These are phyloP conservation scores for Drosophila repletoides DNA, from an alignment of 1,140 invertebrate species.

Conservation along the genomic window DNA sequence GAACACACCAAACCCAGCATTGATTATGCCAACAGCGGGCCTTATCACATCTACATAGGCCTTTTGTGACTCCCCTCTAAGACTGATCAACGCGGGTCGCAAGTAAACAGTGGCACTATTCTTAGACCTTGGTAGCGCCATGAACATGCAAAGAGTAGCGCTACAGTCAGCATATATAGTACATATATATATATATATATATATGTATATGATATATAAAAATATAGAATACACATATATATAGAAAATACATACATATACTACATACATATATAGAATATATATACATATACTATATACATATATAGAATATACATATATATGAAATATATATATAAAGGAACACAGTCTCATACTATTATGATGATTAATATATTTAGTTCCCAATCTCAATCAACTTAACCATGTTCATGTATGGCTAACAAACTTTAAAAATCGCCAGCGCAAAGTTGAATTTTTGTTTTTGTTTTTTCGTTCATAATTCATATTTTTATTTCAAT, in stretches of 20 bases:
- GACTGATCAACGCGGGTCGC: conserved; percentile 9
- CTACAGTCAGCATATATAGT: neutral
- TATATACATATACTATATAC: neutral
- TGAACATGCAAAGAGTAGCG: conserved; percentile 10
- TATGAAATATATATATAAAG: too few relatives aligned
- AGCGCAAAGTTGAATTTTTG: conserved; percentile 55
- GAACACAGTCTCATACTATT: too few relatives aligned
- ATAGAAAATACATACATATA: too few relatives aligned
- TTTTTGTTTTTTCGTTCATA: conserved; percentile 45
- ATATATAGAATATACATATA: too few relatives aligned
- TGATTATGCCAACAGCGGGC: too few relatives aligned
- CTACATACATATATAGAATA: neutral
- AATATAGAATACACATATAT: too few relatives aligned
- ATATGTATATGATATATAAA: neutral
- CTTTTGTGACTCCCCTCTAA: neutral
- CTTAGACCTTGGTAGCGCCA: conserved; percentile 50
- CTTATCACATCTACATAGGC: too few relatives aligned
- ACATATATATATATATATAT: neutral
- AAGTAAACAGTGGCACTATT: conserved; percentile 39
- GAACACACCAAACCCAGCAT: too few relatives aligned
- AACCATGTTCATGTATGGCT: conserved; percentile 30
- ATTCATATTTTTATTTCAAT: conserved; percentile 70
- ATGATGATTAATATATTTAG: too few relatives aligned
- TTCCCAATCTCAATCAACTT: conserved; percentile 2
- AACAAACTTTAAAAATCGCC: conserved; percentile 69